phyloP scores from a whole-genome alignment of 2,797 vertebrate genomes.

The Ctenopoma kingsleyae region DNA sequence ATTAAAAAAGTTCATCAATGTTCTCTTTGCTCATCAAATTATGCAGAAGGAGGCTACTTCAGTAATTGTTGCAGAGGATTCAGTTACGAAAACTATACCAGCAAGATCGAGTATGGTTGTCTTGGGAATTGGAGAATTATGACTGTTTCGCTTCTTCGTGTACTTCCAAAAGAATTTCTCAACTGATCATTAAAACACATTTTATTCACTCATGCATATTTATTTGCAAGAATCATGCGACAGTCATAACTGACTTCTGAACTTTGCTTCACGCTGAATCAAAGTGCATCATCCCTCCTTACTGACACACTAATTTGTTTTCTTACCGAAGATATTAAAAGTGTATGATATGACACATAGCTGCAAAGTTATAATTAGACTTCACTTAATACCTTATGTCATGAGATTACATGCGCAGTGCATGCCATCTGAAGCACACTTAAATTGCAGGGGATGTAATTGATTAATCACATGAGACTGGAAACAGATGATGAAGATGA shows the following conservation, averaged over 20 bases:
- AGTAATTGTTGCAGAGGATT: conserved; percentile 82
- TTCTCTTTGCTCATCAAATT: conserved; percentile 85
- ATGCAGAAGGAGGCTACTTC: conserved; percentile 77
- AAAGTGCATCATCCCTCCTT: conserved; percentile 32
- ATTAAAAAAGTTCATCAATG: conserved; percentile 83
- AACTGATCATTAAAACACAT: conserved; percentile 47
- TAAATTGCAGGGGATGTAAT: conserved; percentile 73
- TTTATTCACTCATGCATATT: conserved; percentile 51
- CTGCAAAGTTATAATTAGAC: conserved; percentile 78
- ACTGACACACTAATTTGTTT: conserved; percentile 64
- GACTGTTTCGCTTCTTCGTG: conserved; percentile 19
- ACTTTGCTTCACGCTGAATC: conserved; percentile 38
- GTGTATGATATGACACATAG: conserved; percentile 64
- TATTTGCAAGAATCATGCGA: conserved; percentile 48
- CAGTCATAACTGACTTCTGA: conserved; percentile 19
- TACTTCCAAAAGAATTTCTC: conserved; percentile 39
- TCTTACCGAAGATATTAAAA: conserved; percentile 68
- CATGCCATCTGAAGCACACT: conserved; percentile 68
- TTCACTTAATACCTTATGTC: conserved; percentile 78
- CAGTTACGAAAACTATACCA: conserved; percentile 77
- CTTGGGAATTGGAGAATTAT: conserved; percentile 49
- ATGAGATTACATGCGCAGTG: conserved; percentile 68
- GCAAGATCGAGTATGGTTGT: conserved; percentile 66
- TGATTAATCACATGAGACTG: conserved; percentile 76
- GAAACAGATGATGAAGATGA: conserved; percentile 76